Conservation (phyloP, 2,113 vertebrate species). For the Clarias macrocephalus region DNA sequence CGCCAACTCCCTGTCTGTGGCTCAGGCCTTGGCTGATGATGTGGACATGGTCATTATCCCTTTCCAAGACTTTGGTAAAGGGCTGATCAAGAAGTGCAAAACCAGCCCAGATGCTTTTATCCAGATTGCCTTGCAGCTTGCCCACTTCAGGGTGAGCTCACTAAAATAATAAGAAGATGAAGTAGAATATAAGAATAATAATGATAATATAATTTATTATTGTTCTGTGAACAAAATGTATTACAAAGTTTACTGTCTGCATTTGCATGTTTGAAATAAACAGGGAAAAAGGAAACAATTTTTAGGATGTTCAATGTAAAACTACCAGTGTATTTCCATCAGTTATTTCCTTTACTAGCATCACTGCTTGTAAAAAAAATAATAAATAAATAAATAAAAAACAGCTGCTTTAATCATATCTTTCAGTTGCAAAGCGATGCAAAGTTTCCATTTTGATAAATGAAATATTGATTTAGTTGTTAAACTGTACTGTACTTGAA, state of each 20-base stretch:
- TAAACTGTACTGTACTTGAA: too few species aligned
- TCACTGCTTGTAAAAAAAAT: background rate
- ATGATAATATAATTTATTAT: background rate
- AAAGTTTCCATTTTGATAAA: background rate
- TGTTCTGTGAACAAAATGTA: background rate
- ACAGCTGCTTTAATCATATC: background rate
- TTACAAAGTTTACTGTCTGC: background rate
- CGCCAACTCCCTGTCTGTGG: slow-evolving; percentile 78
- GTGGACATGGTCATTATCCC: slow-evolving; percentile 87
- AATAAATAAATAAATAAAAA: background rate
- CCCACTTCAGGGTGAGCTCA: slow-evolving; percentile 82
- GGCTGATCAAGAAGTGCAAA: slow-evolving; percentile 88
- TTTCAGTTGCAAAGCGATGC: background rate
- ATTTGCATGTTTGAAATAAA: background rate
- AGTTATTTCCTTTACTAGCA: background rate
- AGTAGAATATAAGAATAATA: too few species aligned
- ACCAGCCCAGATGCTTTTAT: slow-evolving; percentile 94
- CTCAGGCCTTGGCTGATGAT: slow-evolving; percentile 80
- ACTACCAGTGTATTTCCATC: background rate
- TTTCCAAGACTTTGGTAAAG: slow-evolving; percentile 88
- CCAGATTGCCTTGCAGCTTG: slow-evolving; percentile 92
- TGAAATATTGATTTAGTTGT: background rate
- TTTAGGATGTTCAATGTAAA: background rate
- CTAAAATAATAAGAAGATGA: background rate
- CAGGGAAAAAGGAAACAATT: background rate